Percentiles rank a stretch among this genome's conserved stretches.
These are phyloP conservation scores for Takifugu rubripes DNA, from an alignment of 2,797 vertebrate genomes.

Conservation along the genomic window DNA sequence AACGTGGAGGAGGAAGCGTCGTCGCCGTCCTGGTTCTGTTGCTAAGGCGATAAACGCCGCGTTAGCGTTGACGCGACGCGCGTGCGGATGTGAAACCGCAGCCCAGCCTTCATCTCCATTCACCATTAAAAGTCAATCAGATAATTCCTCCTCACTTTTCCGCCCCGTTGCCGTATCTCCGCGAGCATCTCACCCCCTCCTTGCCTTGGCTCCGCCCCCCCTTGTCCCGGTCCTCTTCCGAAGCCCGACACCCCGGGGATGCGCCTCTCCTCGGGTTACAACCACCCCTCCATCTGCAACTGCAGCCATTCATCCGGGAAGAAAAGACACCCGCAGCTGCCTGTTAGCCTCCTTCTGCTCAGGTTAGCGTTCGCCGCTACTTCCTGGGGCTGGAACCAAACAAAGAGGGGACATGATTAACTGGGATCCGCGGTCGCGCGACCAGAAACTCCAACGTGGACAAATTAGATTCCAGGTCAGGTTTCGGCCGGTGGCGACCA, in stretches of 20 bases:
- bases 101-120: constrained; percentile 8
- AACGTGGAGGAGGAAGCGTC: no score
- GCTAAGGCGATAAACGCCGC: no score
- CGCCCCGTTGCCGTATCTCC: constrained; percentile 21
- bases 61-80: no score
- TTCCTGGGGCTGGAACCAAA: constrained; percentile 20
- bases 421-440: constrained; percentile 8
- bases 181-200: constrained; percentile 28
- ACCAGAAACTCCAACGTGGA: constrained; percentile 23
- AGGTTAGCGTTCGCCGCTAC: no score
- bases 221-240: constrained; percentile 27
- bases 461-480: constrained; percentile 4
- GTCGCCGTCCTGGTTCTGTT: no score
- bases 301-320: constrained; percentile 20
- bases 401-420: constrained; percentile 57
- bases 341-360: constrained; percentile 22
- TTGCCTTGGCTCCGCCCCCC: constrained; percentile 32
- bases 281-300: constrained; percentile 24
- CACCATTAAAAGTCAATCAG: constrained; percentile 38
- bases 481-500: no score
- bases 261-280: constrained; percentile 52
- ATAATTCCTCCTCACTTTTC: constrained; percentile 27
- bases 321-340: constrained; percentile 30
- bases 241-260: constrained; percentile 49
- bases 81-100: neutral